Base-by-base conservation (phyloP, 2,113 vertebrate genomes). In the Calidris pygmaea region DNA sequence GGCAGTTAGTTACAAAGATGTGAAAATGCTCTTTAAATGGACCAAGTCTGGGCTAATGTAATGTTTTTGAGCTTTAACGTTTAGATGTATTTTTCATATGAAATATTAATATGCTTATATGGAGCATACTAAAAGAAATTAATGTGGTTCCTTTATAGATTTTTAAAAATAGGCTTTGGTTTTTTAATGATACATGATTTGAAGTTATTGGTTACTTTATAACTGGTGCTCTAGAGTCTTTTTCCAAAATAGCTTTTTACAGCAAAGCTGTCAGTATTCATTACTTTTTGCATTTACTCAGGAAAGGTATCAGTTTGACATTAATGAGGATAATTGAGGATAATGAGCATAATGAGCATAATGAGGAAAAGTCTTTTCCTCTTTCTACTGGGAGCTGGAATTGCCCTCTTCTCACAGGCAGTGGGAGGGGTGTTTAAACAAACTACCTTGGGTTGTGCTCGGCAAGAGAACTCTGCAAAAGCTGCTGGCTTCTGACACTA, bases 301-400 rank as follows among this genome's bases (percentile, higher is more conserved):
- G 89, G 89, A 91, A 95, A 91, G 77, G 58, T 97, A 78, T 87
- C 70, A 65, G 59, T 89, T 94, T 95, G 96, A 96, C 95, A 68
- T 87, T 95, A 95, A 89, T 95, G 91, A 95, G 70, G 81, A 95
- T 96, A 92, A 96, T 94, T 93, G 90, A 85, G 66, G 82, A 96
- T 96, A 96, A 96, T 95, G 85, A 96, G n/a, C 70, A 85, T 96
- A 95, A 96, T 95, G 84, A 91, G 52, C 45, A 87, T 96, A 94
- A 95, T 90, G 91, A 91, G 68, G 71, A 93, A 60, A 94, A 96
- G 84, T 91, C 60, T 93, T 94, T 96, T 96, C 72, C 76, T 96
- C 59, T 84, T 95, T 90, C 72, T 95, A 4, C 60, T 24, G 56
- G 70, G 53, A 85, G 56, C 47, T 96, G 89, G 73, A 95, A 65